Conservation (phyloP, 1,140 invertebrate genomes). For the Ceratina japonica region DNA sequence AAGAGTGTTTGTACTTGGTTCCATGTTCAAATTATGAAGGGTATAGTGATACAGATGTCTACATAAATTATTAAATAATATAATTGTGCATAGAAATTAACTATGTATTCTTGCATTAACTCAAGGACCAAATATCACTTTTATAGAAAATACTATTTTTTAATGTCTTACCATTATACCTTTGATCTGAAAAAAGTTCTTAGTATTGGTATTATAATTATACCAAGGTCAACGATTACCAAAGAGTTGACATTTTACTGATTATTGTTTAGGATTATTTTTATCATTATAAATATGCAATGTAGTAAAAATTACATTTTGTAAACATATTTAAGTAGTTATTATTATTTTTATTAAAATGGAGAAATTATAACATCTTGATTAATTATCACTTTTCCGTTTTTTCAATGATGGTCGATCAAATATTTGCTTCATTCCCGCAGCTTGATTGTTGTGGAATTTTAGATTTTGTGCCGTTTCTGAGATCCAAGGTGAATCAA, state of each 20-base stretch:
- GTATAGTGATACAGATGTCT: too few species aligned
- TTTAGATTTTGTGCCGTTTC: slow-evolving; percentile 95
- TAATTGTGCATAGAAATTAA: too few species aligned
- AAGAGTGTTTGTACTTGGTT: background rate
- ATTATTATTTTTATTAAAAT: slow-evolving; percentile 6
- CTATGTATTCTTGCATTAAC: too few species aligned
- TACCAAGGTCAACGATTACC: background rate
- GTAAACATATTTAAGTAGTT: background rate
- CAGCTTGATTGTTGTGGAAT: slow-evolving; percentile 93
- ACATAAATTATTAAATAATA: too few species aligned
- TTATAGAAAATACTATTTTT: too few species aligned
- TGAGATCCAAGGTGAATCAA: slow-evolving; percentile 97
- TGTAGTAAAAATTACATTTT: too few species aligned
- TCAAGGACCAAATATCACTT: too few species aligned
- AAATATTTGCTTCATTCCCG: slow-evolving; percentile 97
- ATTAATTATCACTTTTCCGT: slow-evolving; percentile 79
- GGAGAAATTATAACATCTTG: background rate
- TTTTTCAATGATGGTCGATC: slow-evolving; percentile 91
- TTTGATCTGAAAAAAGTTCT: background rate
- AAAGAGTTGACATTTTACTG: too few species aligned
- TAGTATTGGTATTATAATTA: background rate
- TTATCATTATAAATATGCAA: too few species aligned
- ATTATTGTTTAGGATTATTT: too few species aligned
- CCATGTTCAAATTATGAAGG: background rate
- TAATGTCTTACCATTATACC: too few species aligned